phyloP scores from a whole-genome alignment of 1,140 invertebrate genomes.

The Brachionus angularis region DNA sequence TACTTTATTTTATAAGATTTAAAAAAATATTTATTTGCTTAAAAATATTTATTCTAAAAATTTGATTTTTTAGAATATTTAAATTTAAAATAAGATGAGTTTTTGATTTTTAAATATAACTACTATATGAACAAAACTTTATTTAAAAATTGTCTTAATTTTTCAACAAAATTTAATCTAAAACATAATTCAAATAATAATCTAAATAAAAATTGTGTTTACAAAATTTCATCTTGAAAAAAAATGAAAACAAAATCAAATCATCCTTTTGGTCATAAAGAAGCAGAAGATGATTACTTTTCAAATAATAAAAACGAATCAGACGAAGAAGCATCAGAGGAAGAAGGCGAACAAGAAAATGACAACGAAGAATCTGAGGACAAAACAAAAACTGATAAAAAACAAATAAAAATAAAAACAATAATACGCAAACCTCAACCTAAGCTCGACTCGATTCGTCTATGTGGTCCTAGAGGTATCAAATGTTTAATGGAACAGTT shows the following conservation, averaged over 20 bases:
- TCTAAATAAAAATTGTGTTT: too few species aligned
- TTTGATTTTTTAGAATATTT: too few species aligned
- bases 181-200: too few species aligned
- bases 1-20: too few species aligned
- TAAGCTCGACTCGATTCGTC: conserved; percentile 67
- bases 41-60: too few species aligned
- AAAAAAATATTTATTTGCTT: too few species aligned
- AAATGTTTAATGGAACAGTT: conserved; percentile 72
- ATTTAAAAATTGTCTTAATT: too few species aligned
- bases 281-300: conserved; percentile 28
- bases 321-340: not conserved
- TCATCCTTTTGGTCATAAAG: conserved; percentile 17
- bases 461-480: conserved; percentile 73
- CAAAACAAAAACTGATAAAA: conserved; percentile 50
- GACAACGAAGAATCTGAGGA: conserved; percentile 45
- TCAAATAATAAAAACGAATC: too few species aligned
- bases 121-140: too few species aligned
- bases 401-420: conserved; percentile 56
- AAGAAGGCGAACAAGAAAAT: not conserved
- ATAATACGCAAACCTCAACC: conserved; percentile 66
- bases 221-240: conserved; percentile 6
- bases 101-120: too few species aligned
- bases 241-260: conserved; percentile 13
- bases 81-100: too few species aligned
- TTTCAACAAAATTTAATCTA: too few species aligned